Base-by-base conservation (phyloP, 2,113 vertebrate species). In the Corythornis cristatus region DNA sequence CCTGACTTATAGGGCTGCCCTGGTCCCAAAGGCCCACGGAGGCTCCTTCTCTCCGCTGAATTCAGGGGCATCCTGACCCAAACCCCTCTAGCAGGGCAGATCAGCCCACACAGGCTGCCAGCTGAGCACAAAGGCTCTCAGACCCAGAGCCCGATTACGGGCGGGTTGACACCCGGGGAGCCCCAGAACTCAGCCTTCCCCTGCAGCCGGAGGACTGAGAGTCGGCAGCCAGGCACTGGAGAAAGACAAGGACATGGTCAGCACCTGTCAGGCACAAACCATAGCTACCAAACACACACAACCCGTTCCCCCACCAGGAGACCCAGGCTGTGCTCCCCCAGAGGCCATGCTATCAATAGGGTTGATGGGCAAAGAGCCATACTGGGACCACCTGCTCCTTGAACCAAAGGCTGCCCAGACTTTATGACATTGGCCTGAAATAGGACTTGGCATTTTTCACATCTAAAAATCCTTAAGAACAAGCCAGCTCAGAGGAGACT, bases 311-410 rank as follows among this genome's bases (percentile, higher is more conserved):
- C 23, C 6, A 3, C 19, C 7, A 3, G 11, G 7, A 35, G 35
- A 3, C n/a, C 23, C 37, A 64, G 33, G 21, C 29, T 17, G 5
- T 12, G 15, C 29, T 76, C 40, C 43, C 2, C 1, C n/a, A 84
- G 43, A 18, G 7, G 2, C 7, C n/a, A 21, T 0, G 0, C 37
- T 84, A 43, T 12, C 77, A 31, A 20, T 6, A 45, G 28, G 15
- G 40, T 40, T n/a, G 28, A 13, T 1, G 0, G 35, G 45, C 22
- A 19, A 5, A 26, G 15, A 46, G 10, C 54, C 2, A 0, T 0
- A 3, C 14, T n/a, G 15, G 37, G 46, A 45, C 4, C 1, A 0
- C 18, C 54, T 7, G 22, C 40, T 75, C n/a, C 46, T 4, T 0
- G 4, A 37, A 28, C 9, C 5, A 2, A 46, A 46, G 53, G n/a